These are phyloP conservation scores for Clarias pachynema DNA, from an alignment of 2,797 vertebrate genomes.

Conservation along the genomic window DNA sequence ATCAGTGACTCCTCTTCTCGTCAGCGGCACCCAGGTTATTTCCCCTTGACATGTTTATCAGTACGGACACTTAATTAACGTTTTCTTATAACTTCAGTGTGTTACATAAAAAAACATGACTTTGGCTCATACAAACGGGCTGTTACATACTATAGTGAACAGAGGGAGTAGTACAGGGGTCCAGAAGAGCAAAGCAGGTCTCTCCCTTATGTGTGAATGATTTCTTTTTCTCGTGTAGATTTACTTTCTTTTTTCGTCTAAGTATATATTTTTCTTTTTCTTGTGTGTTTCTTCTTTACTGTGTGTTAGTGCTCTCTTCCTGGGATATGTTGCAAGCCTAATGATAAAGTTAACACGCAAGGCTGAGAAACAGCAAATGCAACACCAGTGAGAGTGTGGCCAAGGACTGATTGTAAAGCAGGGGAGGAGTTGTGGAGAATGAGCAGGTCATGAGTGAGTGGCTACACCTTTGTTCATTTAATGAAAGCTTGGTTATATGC, in stretches of 20 bases:
- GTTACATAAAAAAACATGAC: constrained; percentile 15
- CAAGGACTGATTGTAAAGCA: not conserved
- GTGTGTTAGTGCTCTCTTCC: no score
- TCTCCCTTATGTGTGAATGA: no score
- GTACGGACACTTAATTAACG: not conserved
- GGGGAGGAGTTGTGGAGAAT: not conserved
- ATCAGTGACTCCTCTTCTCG: not conserved
- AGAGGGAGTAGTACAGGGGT: not conserved
- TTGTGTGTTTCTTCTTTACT: no score
- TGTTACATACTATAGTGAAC: not conserved
- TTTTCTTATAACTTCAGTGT: constrained; percentile 1
- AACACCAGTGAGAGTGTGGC: not conserved
- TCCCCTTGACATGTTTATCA: not conserved
- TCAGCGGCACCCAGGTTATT: not conserved
- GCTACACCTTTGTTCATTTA: not conserved
- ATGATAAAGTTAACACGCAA: no score
- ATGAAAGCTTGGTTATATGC: not conserved
- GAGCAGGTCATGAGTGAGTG: not conserved
- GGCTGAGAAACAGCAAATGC: no score
- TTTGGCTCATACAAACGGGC: constrained; percentile 3
- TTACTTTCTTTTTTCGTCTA: no score
- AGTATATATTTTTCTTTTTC: no score
- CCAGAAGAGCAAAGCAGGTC: no score
- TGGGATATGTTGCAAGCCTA: no score
- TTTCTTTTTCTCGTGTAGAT: no score